A percentile compares a stretch with the other conserved stretches of the same genome.
phyloP scores from a whole-genome alignment of 2,888 invertebrate species.

The Eupsilia transversa region DNA sequence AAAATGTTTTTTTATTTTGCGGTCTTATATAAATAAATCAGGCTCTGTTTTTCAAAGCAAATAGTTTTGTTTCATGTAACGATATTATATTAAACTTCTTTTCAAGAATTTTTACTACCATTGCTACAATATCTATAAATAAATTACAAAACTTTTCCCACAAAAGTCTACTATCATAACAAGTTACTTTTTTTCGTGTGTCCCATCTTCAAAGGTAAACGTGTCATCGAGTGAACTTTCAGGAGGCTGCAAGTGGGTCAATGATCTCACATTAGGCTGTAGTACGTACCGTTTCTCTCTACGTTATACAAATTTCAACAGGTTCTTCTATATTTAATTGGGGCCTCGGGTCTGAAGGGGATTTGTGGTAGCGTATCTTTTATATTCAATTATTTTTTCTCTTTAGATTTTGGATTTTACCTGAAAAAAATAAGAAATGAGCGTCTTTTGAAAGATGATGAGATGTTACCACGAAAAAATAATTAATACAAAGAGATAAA shows the following conservation, averaged over 20 bases:
- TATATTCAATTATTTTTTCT: background rate
- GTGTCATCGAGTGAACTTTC: slow-evolving; percentile 38
- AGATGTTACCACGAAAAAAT: background rate
- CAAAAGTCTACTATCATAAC: background rate
- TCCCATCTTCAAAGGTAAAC: background rate
- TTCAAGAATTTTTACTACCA: background rate
- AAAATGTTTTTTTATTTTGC: background rate
- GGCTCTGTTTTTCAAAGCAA: background rate
- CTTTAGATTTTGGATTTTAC: background rate
- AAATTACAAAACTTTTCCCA: background rate
- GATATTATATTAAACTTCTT: background rate
- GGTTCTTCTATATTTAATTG: slow-evolving; percentile 42
- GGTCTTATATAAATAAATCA: background rate
- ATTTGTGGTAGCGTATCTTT: background rate
- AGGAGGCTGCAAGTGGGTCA: slow-evolving; percentile 60
- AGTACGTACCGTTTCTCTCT: slow-evolving; percentile 38
- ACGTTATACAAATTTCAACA: slow-evolving; percentile 47
- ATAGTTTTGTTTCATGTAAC: background rate
- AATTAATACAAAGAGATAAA: too few species aligned
- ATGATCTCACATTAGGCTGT: slow-evolving; percentile 54
- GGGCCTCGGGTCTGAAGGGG: background rate
- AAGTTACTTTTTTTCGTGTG: background rate
- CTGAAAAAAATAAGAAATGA: background rate
- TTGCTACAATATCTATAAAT: background rate
- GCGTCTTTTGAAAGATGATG: background rate